Base-by-base conservation (phyloP, 2,888 invertebrate species). In the Conchocele bisecta region DNA sequence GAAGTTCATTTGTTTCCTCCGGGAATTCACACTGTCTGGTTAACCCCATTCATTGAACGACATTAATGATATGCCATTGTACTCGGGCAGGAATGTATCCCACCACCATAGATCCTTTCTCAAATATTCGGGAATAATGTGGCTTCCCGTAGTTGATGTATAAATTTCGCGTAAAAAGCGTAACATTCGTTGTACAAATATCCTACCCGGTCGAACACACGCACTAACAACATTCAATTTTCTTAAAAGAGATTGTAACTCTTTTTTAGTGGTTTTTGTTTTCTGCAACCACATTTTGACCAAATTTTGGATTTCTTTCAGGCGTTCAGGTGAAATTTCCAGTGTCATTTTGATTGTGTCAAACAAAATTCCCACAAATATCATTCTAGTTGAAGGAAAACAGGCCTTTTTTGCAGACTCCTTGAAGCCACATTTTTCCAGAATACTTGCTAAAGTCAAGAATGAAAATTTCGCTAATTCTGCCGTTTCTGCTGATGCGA, bases 321-420 rank as follows among this genome's bases (percentile, higher is more conserved):
- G 22, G 7, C 42, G n/a, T 15, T 42, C 42, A 9, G 42, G 42
- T 42, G 42, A 20, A 6, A 42, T 22, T 20, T 22, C 22, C 6
- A 42, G n/a, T 9, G 42, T 42, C 22, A 42, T 9, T 9, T 42
- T 22, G 7, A 20, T 22, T 9, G 42, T 42, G n/a, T 42, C 42
- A 15, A 42, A 42, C n/a, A 42, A 42, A 9, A n/a, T 28, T n/a
- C 33, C 58, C 13, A 58, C 20, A 31, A 58, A 58, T n/a, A 41
- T 46, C 44, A 46, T 58, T 28, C 29, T 58, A 6, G 58, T 58
- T 6, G 17, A 15, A 31, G 46, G 58, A 26, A 46, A 33, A 58
- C 28, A 26, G n/a, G 58, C 58, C 24, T 58, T 58, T 3, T 28
- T 3, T 3, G 7, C 1, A 15, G 46, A 58, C 24, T 58, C 58